A percentile compares a stretch with the other conserved stretches of the same genome.
phyloP scores from a whole-genome alignment of 2,888 invertebrate species.

The Habroteleia sp. region DNA sequence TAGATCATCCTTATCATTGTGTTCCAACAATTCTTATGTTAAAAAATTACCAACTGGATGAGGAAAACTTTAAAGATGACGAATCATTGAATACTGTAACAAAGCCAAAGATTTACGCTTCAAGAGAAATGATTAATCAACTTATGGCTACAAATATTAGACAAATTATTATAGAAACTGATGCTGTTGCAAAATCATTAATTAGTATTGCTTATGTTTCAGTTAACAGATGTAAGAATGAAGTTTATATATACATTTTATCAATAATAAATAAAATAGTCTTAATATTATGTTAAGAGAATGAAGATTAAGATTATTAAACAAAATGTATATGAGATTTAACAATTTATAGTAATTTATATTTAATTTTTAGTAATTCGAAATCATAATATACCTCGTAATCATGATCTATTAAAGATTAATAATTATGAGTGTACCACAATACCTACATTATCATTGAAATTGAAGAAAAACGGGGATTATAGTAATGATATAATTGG shows the following conservation, averaged over 20 bases:
- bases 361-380: constrained; percentile 8
- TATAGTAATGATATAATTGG: constrained; percentile 84
- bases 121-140: constrained; percentile 82
- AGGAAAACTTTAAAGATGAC: constrained; percentile 68
- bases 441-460: constrained; percentile 85
- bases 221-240: constrained; percentile 14
- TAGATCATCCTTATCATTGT: constrained; percentile 93
- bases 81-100: constrained; percentile 45
- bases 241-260: background rate
- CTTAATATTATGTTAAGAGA: too few species aligned
- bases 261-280: too few species aligned
- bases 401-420: constrained; percentile 82
- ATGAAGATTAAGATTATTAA: too few species aligned
- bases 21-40: constrained; percentile 90
- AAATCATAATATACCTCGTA: constrained; percentile 68
- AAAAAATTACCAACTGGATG: constrained; percentile 85
- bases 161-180: constrained; percentile 84
- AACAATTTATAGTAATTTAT: background rate
- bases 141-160: constrained; percentile 79
- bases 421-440: constrained; percentile 84
- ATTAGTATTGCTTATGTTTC: constrained; percentile 83
- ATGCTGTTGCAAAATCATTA: constrained; percentile 84
- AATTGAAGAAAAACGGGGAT: constrained; percentile 84
- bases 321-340: background rate
- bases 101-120: constrained; percentile 83